Percentiles rank a stretch among this genome's conserved stretches.
These are phyloP conservation scores for Sisor rabdophorus DNA, from an alignment of 2,113 vertebrate species.

Conservation along the genomic window DNA sequence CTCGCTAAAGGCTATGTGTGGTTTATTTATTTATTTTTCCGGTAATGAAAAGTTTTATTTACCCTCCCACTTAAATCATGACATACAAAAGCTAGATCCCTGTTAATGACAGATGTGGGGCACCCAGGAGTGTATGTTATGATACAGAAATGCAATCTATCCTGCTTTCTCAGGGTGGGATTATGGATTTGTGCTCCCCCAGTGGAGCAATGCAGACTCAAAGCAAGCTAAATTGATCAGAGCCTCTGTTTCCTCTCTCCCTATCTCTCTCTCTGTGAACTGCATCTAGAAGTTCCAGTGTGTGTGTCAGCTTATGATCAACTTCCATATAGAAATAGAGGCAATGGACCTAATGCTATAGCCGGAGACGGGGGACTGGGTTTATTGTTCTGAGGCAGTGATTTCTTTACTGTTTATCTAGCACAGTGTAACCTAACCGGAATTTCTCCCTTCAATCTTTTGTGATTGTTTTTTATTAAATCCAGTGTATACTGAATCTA, in stretches of 20 bases:
- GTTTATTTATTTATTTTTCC: not conserved
- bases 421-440: no score
- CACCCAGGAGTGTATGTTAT: not conserved
- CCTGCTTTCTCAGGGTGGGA: conserved; percentile 24
- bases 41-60: not conserved
- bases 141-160: conserved; percentile 9
- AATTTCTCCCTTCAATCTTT: not conserved
- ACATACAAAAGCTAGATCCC: conserved; percentile 19
- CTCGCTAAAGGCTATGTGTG: not conserved
- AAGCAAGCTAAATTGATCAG: conserved; percentile 25
- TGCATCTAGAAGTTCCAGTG: conserved; percentile 4
- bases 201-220: not conserved
- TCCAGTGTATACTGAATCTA: not conserved
- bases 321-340: conserved; percentile 5
- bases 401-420: not conserved
- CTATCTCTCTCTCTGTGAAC: conserved; percentile 6
- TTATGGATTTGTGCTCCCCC: conserved; percentile 26
- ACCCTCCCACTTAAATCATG: not conserved
- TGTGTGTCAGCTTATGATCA: conserved; percentile 31
- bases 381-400: conserved; percentile 7
- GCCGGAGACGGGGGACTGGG: no score
- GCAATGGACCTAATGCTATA: not conserved
- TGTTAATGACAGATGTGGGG: conserved; percentile 6
- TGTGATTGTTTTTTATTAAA: not conserved
- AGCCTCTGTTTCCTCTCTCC: conserved; percentile 35